A percentile compares a stretch with the other conserved stretches of the same genome.
phyloP scores from a whole-genome alignment of 2,797 vertebrate species.

The Ctenosaura bakeri region DNA sequence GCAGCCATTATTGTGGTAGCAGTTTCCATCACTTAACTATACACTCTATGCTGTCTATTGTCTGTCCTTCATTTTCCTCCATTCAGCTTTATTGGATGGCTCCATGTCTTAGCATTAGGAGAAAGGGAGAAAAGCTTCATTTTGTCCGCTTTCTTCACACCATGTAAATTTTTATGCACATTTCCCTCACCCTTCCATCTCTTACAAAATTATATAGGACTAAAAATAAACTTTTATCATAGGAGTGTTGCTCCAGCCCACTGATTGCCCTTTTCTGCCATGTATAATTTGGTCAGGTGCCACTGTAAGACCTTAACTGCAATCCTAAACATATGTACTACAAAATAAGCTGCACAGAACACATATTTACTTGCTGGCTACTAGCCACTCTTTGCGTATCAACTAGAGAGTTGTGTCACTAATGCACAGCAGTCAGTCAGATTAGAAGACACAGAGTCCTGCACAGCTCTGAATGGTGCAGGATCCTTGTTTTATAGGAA shows the following conservation, averaged over 20 bases:
- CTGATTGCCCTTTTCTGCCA: not conserved
- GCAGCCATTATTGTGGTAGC: not conserved
- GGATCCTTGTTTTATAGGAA: too few relatives aligned
- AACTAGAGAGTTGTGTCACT: too few relatives aligned
- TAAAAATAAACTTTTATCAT: not conserved
- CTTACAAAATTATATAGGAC: too few relatives aligned
- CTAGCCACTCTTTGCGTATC: too few relatives aligned
- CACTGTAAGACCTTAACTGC: not conserved
- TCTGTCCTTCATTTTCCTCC: not conserved
- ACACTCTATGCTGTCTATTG: not conserved
- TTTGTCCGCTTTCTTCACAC: not conserved
- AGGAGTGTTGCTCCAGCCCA: not conserved
- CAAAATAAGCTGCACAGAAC: not conserved
- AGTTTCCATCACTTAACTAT: conserved; percentile 2
- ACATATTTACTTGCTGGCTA: not conserved
- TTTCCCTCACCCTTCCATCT: not conserved
- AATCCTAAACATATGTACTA: not conserved
- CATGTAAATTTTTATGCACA: not conserved
- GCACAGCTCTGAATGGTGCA: too few relatives aligned
- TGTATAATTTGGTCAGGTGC: too few relatives aligned
- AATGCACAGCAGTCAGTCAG: too few relatives aligned
- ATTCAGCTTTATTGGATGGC: not conserved
- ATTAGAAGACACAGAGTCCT: too few relatives aligned
- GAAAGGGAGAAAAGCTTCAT: not conserved
- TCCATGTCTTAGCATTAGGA: not conserved